A percentile compares a stretch with the other conserved stretches of the same genome.
These are phyloP conservation scores for Heliangelus exortis DNA, from an alignment of 2,797 vertebrate genomes.

Conservation along the genomic window DNA sequence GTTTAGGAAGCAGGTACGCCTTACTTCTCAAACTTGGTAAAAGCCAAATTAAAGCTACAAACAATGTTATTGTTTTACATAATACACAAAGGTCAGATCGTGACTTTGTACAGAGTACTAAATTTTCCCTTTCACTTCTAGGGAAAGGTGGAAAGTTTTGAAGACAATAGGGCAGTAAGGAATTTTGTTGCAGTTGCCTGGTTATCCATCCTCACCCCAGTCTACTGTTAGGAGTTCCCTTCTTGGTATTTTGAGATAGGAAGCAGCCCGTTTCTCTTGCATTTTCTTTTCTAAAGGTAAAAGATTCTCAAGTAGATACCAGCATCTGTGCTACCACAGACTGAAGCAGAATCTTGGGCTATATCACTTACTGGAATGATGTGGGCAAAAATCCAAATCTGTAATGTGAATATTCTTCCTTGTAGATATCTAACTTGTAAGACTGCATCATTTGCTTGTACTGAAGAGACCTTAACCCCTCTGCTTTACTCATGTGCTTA, in stretches of 20 bases:
- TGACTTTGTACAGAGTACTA: neutral
- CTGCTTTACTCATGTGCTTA: neutral
- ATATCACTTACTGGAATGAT: constrained; percentile 34
- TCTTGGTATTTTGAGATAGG: neutral
- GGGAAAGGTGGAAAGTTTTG: neutral
- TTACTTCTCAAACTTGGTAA: neutral
- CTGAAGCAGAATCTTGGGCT: neutral
- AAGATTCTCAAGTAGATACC: neutral
- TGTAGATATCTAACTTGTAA: constrained; percentile 13
- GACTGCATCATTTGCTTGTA: neutral
- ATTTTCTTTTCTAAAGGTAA: neutral
- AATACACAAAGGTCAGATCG: neutral
- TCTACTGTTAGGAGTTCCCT: neutral
- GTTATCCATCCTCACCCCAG: neutral
- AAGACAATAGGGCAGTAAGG: neutral
- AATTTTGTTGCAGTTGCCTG: neutral
- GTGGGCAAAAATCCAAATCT: constrained; percentile 53
- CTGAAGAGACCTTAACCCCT: neutral
- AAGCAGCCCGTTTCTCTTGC: neutral
- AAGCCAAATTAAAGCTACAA: neutral
- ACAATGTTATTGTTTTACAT: neutral
- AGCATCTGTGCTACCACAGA: neutral
- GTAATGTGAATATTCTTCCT: constrained; percentile 20
- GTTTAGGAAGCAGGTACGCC: constrained; percentile 90
- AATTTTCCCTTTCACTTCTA: neutral